Evolutionary conservation across 2,113 vertebrate species (phyloP), one percentile per base, ranked within the genome.

Genomic region (Lathamus discolor): DNA sequence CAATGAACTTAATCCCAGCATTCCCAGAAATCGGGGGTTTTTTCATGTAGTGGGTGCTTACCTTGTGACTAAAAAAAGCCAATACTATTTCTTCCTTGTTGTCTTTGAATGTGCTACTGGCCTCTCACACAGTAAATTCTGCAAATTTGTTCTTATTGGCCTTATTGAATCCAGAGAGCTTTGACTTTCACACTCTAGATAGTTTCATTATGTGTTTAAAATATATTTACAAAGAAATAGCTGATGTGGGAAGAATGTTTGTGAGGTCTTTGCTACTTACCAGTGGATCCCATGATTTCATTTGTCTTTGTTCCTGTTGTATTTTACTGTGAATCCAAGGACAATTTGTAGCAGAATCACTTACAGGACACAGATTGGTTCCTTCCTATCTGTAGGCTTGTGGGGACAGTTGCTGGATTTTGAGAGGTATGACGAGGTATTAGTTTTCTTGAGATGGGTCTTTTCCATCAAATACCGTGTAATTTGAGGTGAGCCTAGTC

Each of bases 51-150:
- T 37, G 44, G 62, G 64, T 70, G 55, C 69, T 70, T 57, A 41
- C 43, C 62, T 35, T 51, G 39, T 73, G 68, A 27, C 57, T 62
- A 16, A 55, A 91, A 91, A 11, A 43, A 63, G 37, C 24, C 17
- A 7, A 5, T 24, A 8, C 23, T 13, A 1, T 39, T 15, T 52
- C 43, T 74, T 83, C 37, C 49, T 52, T 3, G 0, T 25, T 31
- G 33, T 33, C 64, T 41, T 54, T 15, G 49, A 66, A 33, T 29
- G 15, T 49, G 11, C 63, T 46, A 1, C 29, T 77, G 43, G 31
- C 49, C 44, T 66, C 49, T 62, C 27, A 4, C 24, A n/a, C 43
- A 51, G 63, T 35, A 28, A 18, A 46, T 52, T 67, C 51, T 73
- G 33, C 29, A 25, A 14, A 1, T 81, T 46, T 70, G 31, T 35